Conservation (phyloP, 2,888 invertebrate genomes). For the Strigamia crassipes region DNA sequence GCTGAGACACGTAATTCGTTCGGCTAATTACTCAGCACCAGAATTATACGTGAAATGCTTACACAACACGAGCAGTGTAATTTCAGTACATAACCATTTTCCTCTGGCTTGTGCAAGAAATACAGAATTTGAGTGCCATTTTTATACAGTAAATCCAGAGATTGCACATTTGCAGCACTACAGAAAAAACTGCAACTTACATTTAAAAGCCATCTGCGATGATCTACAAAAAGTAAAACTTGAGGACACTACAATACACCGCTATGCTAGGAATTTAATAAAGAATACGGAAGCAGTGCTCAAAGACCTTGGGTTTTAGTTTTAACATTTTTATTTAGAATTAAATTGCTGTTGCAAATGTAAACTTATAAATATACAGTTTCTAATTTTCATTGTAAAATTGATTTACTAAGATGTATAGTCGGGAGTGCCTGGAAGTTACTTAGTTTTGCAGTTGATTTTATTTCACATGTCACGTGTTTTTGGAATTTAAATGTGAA, state of each 20-base stretch:
- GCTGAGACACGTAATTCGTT: conserved; percentile 81
- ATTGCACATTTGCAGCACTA: conserved; percentile 92
- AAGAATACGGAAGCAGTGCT: not conserved
- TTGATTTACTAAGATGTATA: too few relatives aligned
- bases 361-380: too few relatives aligned
- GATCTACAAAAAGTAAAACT: conserved; percentile 81
- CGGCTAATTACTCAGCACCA: conserved; percentile 88
- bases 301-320: not conserved
- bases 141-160: conserved; percentile 78
- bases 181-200: conserved; percentile 87
- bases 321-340: not conserved
- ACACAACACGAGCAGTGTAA: conserved; percentile 85
- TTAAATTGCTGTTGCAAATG: too few relatives aligned
- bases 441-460: too few relatives aligned
- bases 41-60: conserved; percentile 93
- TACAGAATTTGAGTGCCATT: conserved; percentile 69
- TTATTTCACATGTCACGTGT: too few relatives aligned
- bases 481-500: not conserved
- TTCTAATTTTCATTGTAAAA: too few relatives aligned
- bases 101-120: conserved; percentile 81
- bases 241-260: conserved; percentile 85
- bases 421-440: too few relatives aligned
- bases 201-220: conserved; percentile 77
- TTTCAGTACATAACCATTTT: conserved; percentile 90
- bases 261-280: conserved; percentile 63